Conservation (phyloP, 1,140 invertebrate genomes). For the Heliconius melpomene region DNA sequence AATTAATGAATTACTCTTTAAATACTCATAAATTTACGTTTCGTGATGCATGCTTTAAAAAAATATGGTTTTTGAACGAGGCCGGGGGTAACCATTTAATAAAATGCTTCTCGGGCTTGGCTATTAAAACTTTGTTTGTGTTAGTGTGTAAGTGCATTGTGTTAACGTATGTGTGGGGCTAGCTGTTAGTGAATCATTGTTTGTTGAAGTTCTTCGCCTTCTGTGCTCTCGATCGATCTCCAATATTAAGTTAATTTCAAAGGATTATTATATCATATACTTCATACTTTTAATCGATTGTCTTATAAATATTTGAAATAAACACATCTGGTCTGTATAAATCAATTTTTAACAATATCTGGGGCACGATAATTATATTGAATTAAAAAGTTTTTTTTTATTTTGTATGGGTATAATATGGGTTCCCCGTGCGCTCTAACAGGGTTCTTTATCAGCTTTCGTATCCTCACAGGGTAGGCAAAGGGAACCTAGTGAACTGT, state of each 20-base stretch:
- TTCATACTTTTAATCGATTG: not conserved
- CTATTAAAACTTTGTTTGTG: conserved; percentile 43
- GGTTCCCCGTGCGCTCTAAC: too few relatives aligned
- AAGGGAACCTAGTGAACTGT: too few relatives aligned
- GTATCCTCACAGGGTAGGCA: too few relatives aligned
- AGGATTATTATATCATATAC: not conserved
- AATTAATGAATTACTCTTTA: not conserved
- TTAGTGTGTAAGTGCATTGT: conserved; percentile 25
- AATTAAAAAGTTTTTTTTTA: not conserved
- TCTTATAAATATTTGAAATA: not conserved
- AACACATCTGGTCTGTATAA: too few relatives aligned
- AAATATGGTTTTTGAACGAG: conserved; percentile 33
- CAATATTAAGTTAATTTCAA: conserved; percentile 42
- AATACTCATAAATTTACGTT: too few relatives aligned
- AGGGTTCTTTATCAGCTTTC: too few relatives aligned
- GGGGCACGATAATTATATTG: not conserved
- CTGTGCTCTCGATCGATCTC: conserved; percentile 48
- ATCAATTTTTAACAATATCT: not conserved
- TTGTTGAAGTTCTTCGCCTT: conserved; percentile 45
- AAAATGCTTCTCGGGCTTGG: conserved; percentile 35
- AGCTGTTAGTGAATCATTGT: conserved; percentile 61
- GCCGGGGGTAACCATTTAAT: conserved; percentile 37
- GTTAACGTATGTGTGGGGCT: conserved; percentile 36
- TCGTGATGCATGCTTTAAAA: not conserved
- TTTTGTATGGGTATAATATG: too few relatives aligned